Evolutionary conservation across 2,113 vertebrate genomes (phyloP).

Genomic region (Riparia riparia): DNA sequence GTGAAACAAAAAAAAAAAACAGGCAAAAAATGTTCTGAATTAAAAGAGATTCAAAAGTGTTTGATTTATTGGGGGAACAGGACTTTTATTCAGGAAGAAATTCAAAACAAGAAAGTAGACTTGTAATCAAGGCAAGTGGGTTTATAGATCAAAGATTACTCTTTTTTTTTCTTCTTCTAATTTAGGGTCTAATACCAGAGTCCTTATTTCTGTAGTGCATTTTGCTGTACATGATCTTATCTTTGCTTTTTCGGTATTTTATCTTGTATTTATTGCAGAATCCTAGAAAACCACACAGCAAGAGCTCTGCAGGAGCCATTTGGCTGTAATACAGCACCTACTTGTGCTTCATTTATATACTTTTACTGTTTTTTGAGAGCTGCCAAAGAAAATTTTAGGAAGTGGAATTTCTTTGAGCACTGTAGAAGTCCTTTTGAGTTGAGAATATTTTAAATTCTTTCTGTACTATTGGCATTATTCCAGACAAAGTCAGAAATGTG

Average conservation of each 20-base stretch:
- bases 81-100: not conserved
- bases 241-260: not conserved
- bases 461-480: not conserved
- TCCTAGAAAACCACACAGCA: not conserved
- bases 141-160: not conserved
- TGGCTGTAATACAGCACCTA: not conserved
- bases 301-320: not conserved
- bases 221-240: not conserved
- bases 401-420: not conserved
- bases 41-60: not conserved
- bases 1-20: not conserved
- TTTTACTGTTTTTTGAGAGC: not conserved
- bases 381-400: not conserved
- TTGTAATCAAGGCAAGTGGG: not conserved
- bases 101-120: not conserved
- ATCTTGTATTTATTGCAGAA: not conserved
- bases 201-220: not conserved
- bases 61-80: not conserved
- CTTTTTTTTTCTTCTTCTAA: conserved; percentile 47
- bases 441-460: not conserved
- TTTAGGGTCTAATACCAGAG: not conserved
- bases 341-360: not conserved
- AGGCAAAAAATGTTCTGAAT: not conserved
- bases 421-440: not conserved
- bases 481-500: not conserved